phyloP scores from a whole-genome alignment of 1,140 invertebrate genomes.

The Holotrichia oblita region DNA sequence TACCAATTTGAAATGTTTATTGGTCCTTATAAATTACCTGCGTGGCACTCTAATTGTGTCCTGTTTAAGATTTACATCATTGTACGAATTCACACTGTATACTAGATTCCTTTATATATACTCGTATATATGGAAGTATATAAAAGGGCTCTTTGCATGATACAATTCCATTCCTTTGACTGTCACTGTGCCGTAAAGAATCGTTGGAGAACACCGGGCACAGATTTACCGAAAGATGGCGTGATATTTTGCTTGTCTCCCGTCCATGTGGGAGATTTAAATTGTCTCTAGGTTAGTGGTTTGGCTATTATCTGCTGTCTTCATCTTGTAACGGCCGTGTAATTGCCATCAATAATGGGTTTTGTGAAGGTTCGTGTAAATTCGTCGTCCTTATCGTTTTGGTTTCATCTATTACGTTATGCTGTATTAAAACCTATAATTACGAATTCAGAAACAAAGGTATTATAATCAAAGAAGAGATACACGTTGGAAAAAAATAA shows the following conservation, averaged over 20 bases:
- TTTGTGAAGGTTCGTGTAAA: constrained; percentile 43
- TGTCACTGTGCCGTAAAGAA: constrained; percentile 44
- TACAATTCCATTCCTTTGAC: constrained; percentile 55
- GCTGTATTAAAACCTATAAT: constrained; percentile 32
- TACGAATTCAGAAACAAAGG: constrained; percentile 21
- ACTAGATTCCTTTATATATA: neutral
- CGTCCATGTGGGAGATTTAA: constrained; percentile 55
- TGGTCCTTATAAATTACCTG: constrained; percentile 52
- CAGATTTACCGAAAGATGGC: constrained; percentile 58
- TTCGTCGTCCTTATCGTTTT: constrained; percentile 26
- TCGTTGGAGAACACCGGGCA: constrained; percentile 48
- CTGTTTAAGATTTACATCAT: constrained; percentile 45
- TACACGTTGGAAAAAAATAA: neutral
- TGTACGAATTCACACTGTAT: neutral
- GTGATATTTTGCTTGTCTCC: constrained; percentile 56
- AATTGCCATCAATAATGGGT: constrained; percentile 52
- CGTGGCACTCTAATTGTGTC: constrained; percentile 53
- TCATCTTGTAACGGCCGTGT: constrained; percentile 51
- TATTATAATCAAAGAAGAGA: neutral
- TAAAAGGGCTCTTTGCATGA: constrained; percentile 51
- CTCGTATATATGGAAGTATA: neutral
- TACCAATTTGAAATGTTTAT: constrained; percentile 51
- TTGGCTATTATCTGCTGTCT: constrained; percentile 55
- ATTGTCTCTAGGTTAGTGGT: constrained; percentile 57
- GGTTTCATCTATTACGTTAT: constrained; percentile 33